A percentile compares a stretch with the other conserved stretches of the same genome.
These are phyloP conservation scores for Megastigmus dorsalis DNA, from an alignment of 2,888 invertebrate species.

Conservation along the genomic window DNA sequence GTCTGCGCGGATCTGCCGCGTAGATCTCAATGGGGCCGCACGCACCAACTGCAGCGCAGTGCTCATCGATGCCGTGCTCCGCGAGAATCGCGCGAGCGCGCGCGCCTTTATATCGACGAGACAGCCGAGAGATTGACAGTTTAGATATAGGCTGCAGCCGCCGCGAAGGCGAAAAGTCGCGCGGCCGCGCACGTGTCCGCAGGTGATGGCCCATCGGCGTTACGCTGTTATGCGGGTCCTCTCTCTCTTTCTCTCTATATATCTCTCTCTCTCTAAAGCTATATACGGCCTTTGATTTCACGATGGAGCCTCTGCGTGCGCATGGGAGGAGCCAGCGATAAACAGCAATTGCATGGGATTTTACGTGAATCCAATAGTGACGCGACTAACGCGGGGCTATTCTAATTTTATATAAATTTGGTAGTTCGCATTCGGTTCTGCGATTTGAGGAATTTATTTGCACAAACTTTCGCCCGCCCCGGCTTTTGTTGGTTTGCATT, in stretches of 20 bases:
- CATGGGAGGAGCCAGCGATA: constrained; percentile 28
- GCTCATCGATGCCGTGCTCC: too few relatives aligned
- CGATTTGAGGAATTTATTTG: background rate
- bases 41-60: too few relatives aligned
- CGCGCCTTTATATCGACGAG: too few relatives aligned
- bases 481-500: too few relatives aligned
- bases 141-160: constrained; percentile 40
- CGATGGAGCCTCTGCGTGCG: too few relatives aligned
- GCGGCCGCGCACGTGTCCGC: constrained; percentile 25
- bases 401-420: constrained; percentile 1
- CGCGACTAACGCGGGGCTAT: background rate
- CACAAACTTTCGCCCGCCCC: too few relatives aligned
- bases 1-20: too few relatives aligned
- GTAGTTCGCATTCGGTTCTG: background rate
- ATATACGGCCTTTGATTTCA: background rate
- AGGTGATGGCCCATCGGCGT: too few relatives aligned
- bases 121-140: constrained; percentile 39
- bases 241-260: background rate
- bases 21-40: too few relatives aligned
- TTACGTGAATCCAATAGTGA: constrained; percentile 52
- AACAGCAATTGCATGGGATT: constrained; percentile 42
- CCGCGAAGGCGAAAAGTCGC: too few relatives aligned
- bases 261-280: background rate
- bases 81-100: too few relatives aligned
- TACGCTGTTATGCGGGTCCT: too few relatives aligned